A percentile compares a stretch with the other conserved stretches of the same genome.
These are phyloP conservation scores for Macrosiphum euphorbiae DNA, from an alignment of 2,888 invertebrate species.

Conservation along the genomic window DNA sequence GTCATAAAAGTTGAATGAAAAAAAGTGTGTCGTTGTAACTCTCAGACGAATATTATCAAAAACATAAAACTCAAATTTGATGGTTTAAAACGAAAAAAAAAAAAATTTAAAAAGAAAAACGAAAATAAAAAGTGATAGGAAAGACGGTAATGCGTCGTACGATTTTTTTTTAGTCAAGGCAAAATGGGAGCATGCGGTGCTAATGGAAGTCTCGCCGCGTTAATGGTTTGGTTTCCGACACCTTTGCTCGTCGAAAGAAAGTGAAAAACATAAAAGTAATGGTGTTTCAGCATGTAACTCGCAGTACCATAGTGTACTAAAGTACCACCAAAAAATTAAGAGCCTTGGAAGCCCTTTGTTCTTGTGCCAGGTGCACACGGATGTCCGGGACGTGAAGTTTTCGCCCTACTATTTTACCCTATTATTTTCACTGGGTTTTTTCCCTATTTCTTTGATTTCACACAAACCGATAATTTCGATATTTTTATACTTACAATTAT, in stretches of 20 bases:
- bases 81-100: neutral
- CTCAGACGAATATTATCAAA: conserved; percentile 20
- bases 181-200: conserved; percentile 55
- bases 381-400: conserved; percentile 48
- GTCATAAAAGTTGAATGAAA: conserved; percentile 22
- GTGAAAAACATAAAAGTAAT: conserved; percentile 62
- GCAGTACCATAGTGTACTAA: conserved; percentile 39
- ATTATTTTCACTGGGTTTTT: neutral
- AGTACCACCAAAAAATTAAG: conserved; percentile 62
- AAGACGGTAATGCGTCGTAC: conserved; percentile 40
- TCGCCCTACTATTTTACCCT: neutral
- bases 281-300: conserved; percentile 56
- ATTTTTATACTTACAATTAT: neutral
- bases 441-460: neutral
- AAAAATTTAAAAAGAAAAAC: neutral
- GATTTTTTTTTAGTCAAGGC: conserved; percentile 44
- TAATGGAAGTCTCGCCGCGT: conserved; percentile 63
- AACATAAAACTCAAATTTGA: conserved; percentile 47
- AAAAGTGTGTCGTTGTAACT: neutral
- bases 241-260: conserved; percentile 54
- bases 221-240: conserved; percentile 64
- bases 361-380: conserved; percentile 59
- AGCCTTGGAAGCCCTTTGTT: conserved; percentile 58
- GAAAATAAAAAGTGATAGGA: conserved; percentile 44
- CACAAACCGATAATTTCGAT: neutral